A percentile compares a stretch with the other conserved stretches of the same genome.
phyloP scores from a whole-genome alignment of 2,113 vertebrate genomes.

The Muntiacus muntjak region DNA sequence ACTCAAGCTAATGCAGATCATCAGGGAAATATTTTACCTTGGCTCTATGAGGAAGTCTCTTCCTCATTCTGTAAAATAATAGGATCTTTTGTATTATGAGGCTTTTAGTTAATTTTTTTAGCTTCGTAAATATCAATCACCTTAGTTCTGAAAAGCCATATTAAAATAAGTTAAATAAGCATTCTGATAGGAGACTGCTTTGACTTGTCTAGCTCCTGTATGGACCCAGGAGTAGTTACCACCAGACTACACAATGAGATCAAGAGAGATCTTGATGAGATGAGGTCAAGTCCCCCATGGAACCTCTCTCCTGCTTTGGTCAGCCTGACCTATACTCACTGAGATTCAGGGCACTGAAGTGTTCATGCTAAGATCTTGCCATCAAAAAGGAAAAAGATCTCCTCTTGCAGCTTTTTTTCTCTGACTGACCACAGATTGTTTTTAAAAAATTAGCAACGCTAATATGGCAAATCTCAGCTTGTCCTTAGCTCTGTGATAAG shows the following conservation, averaged over 20 bases:
- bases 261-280: too few species aligned
- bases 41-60: background rate
- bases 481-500: constrained; percentile 43
- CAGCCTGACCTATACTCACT: background rate
- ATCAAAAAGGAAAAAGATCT: background rate
- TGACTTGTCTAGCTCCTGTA: background rate
- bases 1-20: background rate
- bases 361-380: background rate
- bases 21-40: background rate
- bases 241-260: background rate
- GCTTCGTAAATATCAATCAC: background rate
- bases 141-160: background rate
- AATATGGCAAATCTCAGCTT: background rate
- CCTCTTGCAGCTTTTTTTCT: background rate
- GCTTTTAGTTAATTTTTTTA: background rate
- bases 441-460: background rate
- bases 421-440: background rate
- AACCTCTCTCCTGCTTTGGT: background rate
- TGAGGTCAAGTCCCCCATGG: background rate
- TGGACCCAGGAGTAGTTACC: background rate
- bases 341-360: background rate
- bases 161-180: background rate
- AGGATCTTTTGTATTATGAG: background rate
- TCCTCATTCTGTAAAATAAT: background rate
- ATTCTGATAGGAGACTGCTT: background rate